Conservation (phyloP, 2,888 invertebrate species). For the Sclerodermus sp. region DNA sequence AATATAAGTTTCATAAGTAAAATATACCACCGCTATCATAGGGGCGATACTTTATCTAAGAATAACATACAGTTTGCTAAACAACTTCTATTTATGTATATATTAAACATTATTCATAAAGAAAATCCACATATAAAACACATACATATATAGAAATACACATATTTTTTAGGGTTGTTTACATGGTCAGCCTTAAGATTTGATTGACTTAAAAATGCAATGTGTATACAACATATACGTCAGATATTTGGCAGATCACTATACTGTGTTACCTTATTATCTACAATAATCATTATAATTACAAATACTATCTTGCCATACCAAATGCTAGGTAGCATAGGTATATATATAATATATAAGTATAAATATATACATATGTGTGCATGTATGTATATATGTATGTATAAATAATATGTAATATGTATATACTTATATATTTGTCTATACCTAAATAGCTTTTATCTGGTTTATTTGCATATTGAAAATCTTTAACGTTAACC, state of each 20-base stretch:
- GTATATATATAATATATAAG: constrained; percentile 19
- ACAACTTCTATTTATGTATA: constrained; percentile 49
- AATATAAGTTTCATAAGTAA: constrained; percentile 38
- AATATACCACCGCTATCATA: constrained; percentile 41
- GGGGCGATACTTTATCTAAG: constrained; percentile 47
- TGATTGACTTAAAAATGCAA: constrained; percentile 45
- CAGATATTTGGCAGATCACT: constrained; percentile 41
- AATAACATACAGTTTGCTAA: constrained; percentile 49
- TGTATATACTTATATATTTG: constrained; percentile 19
- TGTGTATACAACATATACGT: constrained; percentile 32
- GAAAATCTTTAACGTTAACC: constrained; percentile 15
- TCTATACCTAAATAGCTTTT: constrained; percentile 37
- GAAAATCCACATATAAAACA: constrained; percentile 31
- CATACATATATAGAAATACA: constrained; percentile 55
- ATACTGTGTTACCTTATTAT: constrained; percentile 37
- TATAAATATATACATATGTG: constrained; percentile 10
- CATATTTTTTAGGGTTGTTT: constrained; percentile 59
- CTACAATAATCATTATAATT: constrained; percentile 35
- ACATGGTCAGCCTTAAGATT: constrained; percentile 58
- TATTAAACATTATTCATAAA: constrained; percentile 30
- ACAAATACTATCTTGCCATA: constrained; percentile 49
- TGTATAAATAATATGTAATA: constrained; percentile 2
- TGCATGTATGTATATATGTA: constrained; percentile 6
- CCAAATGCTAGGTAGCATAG: constrained; percentile 47
- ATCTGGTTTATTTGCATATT: constrained; percentile 27